Evolutionary conservation across 2,888 invertebrate genomes (phyloP).

Genomic region (Cyrtodaria siliqua): DNA sequence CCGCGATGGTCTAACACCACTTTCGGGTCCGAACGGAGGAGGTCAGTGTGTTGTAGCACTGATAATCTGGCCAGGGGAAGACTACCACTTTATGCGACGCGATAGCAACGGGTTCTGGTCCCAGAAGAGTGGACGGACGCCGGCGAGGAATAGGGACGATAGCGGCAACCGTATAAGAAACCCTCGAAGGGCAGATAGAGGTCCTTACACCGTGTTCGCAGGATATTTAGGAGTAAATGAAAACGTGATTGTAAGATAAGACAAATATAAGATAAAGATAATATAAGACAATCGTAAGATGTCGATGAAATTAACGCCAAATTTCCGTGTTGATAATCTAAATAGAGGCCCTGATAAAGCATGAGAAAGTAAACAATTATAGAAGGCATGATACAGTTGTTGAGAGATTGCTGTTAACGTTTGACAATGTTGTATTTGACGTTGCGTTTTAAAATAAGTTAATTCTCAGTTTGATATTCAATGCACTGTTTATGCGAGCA

Average conservation of each 20-base stretch:
- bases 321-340: no score
- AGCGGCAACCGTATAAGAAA: slow-evolving; percentile 39
- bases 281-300: no score
- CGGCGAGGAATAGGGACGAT: slow-evolving; percentile 56
- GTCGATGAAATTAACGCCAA: no score
- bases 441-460: no score
- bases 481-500: no score
- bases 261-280: no score
- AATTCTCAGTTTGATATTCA: no score
- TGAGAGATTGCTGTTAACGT: no score
- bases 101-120: slow-evolving; percentile 58
- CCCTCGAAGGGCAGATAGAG: slow-evolving; percentile 39
- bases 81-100: slow-evolving; percentile 57
- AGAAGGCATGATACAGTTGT: no score
- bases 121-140: slow-evolving; percentile 58
- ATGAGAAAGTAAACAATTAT: no score
- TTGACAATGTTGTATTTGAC: no score
- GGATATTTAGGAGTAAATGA: slow-evolving; percentile 43
- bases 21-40: slow-evolving; percentile 28
- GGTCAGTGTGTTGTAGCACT: slow-evolving; percentile 49
- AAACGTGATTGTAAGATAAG: background rate
- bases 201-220: slow-evolving; percentile 51
- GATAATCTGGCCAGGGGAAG: slow-evolving; percentile 58
- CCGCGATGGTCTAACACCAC: slow-evolving; percentile 49
- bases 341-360: no score